Percentiles rank a stretch among this genome's conserved stretches.
Conservation (phyloP, 2,888 invertebrate genomes). For the Petrolisthes manimaculis region DNA sequence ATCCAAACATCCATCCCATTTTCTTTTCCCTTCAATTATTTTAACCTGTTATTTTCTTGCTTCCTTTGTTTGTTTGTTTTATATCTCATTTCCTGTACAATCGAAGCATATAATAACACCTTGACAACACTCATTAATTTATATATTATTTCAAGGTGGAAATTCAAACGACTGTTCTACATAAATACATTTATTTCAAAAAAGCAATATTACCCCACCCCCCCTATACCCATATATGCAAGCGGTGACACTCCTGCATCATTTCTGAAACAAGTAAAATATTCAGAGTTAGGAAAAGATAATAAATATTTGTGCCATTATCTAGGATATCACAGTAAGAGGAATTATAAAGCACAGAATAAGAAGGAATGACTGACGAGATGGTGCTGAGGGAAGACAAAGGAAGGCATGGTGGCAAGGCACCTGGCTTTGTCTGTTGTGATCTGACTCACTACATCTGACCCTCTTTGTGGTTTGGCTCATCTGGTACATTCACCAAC, state of each 20-base stretch:
- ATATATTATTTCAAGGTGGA: background rate
- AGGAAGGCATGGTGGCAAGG: slow-evolving; percentile 30
- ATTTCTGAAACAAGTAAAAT: slow-evolving; percentile 60
- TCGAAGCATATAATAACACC: no score
- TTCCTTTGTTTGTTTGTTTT: no score
- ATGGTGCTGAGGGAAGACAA: slow-evolving; percentile 10
- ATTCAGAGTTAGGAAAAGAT: slow-evolving; percentile 47
- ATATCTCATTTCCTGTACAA: no score
- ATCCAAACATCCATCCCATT: no score
- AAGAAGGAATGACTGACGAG: slow-evolving; percentile 13
- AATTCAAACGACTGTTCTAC: slow-evolving; percentile 42
- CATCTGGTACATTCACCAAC: no score
- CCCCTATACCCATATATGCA: slow-evolving; percentile 26
- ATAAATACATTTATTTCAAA: slow-evolving; percentile 61
- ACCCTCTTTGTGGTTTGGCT: no score
- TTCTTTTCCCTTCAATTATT: no score
- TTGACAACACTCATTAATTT: no score
- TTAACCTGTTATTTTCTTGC: no score
- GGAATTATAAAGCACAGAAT: slow-evolving; percentile 37
- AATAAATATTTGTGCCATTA: slow-evolving; percentile 2
- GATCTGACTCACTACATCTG: no score
- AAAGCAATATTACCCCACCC: background rate
- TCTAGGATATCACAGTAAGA: slow-evolving; percentile 50
- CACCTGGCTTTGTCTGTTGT: no score
- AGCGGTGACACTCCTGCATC: slow-evolving; percentile 50